Conservation (phyloP, 2,113 vertebrate genomes). For the Indicator indicator region DNA sequence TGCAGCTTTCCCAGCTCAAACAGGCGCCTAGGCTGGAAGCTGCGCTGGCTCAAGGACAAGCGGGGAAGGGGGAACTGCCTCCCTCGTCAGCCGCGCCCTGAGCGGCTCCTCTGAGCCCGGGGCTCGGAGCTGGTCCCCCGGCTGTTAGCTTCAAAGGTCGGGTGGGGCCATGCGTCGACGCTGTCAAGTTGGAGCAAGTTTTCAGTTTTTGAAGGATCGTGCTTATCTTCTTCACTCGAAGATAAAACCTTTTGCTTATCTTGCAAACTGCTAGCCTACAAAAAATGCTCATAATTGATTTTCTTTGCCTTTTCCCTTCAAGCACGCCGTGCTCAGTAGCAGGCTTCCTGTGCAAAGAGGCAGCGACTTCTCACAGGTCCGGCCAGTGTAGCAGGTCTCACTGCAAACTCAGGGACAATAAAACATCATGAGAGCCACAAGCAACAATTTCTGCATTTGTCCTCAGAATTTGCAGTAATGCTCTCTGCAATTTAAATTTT, state of each 20-base stretch:
- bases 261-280: background rate
- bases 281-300: background rate
- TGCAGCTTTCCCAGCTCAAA: background rate
- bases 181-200: background rate
- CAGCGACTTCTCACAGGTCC: rapidly evolving
- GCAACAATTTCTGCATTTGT: background rate
- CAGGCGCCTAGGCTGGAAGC: too few relatives aligned
- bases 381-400: background rate
- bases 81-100: background rate
- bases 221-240: background rate
- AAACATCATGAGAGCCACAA: rapidly evolving
- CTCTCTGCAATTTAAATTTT: background rate
- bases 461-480: background rate
- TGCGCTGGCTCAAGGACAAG: background rate
- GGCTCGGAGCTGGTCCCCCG: rapidly evolving
- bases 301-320: background rate
- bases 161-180: rapidly evolving
- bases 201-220: background rate
- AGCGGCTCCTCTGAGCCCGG: rapidly evolving
- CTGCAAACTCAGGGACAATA: background rate
- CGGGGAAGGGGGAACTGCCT: background rate
- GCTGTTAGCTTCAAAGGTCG: rapidly evolving
- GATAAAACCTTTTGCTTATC: background rate
- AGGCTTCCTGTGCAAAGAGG: background rate
- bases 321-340: too few relatives aligned